Base-by-base conservation (phyloP, 2,888 invertebrate genomes). In the Lepeophtheirus nordmannii region DNA sequence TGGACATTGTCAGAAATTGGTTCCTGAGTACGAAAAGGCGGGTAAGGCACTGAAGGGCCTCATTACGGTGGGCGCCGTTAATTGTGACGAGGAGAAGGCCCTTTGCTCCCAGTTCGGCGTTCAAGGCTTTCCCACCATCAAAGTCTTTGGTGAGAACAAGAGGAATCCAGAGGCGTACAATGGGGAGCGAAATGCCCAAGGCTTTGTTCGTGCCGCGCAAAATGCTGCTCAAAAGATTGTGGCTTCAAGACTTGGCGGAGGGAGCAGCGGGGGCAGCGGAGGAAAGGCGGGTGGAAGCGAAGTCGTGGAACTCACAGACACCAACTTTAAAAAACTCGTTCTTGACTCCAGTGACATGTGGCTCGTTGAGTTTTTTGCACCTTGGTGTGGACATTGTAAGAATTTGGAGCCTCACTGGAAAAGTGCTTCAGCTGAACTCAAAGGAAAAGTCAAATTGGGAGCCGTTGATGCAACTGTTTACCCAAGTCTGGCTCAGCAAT, bases 341-440 rank as follows among this genome's bases (percentile, higher is more conserved):
- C 75, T 96, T 71, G 82, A 89, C 71, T 92, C 92, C 61, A 89
- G 96, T 17, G 96, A 97, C 73, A 82, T 93, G 76, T 97, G 96
- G 94, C 78, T 98, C 71, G 92, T 99, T 1, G 96, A 97, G 77
- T 97, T 98, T 81, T 97, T 84, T 77, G 97, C 97, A 9, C 90
- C 90, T 0, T 93, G 93, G 88, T 94, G 93, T 76, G 92, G 93
- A 8, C 93, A 94, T 76, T 94, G 94, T 78, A 96, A 97, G 79
- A 92, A 86, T 74, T 79, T 98, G 65, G 96, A 88, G 66, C 97
- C 97, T 0, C 89, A 94, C 70, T 98, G 96, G 96, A 88, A 87
- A 12, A 84, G 86, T 73, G 98, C 98, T 1, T 97, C 98, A 20
- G 80, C 85, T 7, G 87, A 94, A 75, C 82, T 98, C 22, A 94